Evolutionary conservation across 2,113 vertebrate genomes (phyloP), one percentile per base, ranked within the genome.

Genomic region (Dasypus novemcinctus): DNA sequence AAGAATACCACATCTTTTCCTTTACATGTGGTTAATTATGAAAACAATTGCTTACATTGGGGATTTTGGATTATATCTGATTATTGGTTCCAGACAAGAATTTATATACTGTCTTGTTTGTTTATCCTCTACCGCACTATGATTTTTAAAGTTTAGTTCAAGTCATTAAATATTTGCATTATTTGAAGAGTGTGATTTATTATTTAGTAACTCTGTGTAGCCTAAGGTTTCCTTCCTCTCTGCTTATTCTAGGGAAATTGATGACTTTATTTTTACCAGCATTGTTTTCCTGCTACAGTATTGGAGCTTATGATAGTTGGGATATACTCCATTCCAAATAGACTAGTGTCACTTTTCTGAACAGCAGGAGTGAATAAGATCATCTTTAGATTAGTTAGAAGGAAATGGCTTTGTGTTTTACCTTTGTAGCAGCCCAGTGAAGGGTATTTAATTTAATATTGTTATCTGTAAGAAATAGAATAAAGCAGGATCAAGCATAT

Each of bases 361-460:
- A 61, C 15, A 75, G 85, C 27, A 76, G 46, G 68, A 96, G 13
- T 96, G 71, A 87, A 81, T 90, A 96, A 82, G 86, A 93, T 93
- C 54, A 93, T 84, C 64, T 93, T 27, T 90, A 95, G 63, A 74
- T 95, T 87, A 94, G 64, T 59, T 66, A 43, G 75, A 91, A 95
- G 63, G 36, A 95, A 94, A 83, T 95, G 64, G 17, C 59, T 96
- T 96, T 96, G 87, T 93, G 49, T 95, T 97, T 94, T 96, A 87
- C 87, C 59, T 95, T 93, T 84, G 38, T 91, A 94, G 52, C 52
- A 95, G 83, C 38, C 21, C 90, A 41, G 78, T 97, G 84, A 89
- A 96, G 54, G 18, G 31, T 84, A 92, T 94, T 95, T 94, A 93
- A 87, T 90, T 96, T 93, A 84, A 92, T 96, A 94, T 13, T 95